Evolutionary conservation across 1,140 invertebrate genomes (phyloP), one percentile per base, ranked within the genome.

Genomic region (Drosophila mayri): DNA sequence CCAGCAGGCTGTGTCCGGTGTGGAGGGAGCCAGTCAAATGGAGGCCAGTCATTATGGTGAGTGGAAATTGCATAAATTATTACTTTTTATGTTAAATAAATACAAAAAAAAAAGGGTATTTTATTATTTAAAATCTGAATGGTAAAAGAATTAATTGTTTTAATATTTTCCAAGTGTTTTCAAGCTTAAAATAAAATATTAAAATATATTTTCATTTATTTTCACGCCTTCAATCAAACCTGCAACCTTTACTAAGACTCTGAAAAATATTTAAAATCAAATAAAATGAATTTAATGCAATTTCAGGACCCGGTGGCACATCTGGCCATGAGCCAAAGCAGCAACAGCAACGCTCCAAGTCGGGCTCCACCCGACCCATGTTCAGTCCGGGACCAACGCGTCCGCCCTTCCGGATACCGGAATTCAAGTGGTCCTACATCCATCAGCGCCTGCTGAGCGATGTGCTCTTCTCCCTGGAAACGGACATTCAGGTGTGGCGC

Each of bases 401-500:
- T 80, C 98, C 99, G 25, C 98, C 99, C 1, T 99, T 99, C 94
- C 95, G 99, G 78, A 99, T 99, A 93, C 99, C 99, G 35, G 99
- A 99, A 94, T 99, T 99, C 93, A 97, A 98, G 83, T 99, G 99
- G 99, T 99, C 99, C 6, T 97, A 98, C 92, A 98, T 99, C 78
- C 99, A 99, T 94, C 98, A 99, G 93, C 95, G 98, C 76, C 94
- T 99, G 63, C 94, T 99, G 3, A 99, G 98, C 14, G 99, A 99
- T 94, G 96, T 99, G 22, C 94, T 99, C 11, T 99, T 98, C 93
- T 99, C 98, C 0, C 94, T 99, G 28, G 99, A 99, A 94, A 98
- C 97, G 16, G 99, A 99, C 91, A 98, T 99, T 81, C 98, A 99
- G 95, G 97, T 95, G 32, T 95, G 95, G 95, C 93, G 94, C 80